Evolutionary conservation across 37 sponge, comb jelly and placozoan genomes (phyloP).

Genomic region (Dysidea cf. avara): DNA sequence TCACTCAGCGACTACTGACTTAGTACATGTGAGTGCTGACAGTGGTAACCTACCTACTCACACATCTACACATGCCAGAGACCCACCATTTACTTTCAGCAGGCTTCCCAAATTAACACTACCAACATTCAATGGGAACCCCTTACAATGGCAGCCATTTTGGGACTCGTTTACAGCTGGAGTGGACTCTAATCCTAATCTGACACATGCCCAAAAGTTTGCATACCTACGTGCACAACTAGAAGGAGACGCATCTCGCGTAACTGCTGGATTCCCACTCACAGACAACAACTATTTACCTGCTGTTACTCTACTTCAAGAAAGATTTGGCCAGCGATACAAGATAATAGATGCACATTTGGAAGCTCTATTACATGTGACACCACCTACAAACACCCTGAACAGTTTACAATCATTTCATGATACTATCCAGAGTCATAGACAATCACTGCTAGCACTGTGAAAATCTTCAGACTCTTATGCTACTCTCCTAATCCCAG

Average conservation of each 20-base stretch:
- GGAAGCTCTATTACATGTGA: neutral
- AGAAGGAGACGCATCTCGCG: neutral
- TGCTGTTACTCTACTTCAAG: conserved; percentile 3
- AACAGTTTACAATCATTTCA: conserved; percentile 1
- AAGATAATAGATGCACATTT: conserved; percentile 1
- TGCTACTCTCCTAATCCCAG: no score
- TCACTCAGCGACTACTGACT: no score
- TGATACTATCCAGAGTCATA: neutral
- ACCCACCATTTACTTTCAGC: no score
- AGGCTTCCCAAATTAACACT: conserved; percentile 9
- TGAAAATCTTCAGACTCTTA: no score
- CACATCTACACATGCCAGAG: no score
- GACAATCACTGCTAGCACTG: conserved; percentile 2
- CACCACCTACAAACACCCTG: neutral
- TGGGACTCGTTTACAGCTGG: conserved; percentile 17
- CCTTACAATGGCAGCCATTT: no score
- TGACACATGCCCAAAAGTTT: conserved; percentile 12
- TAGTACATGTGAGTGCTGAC: no score
- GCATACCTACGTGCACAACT: no score
- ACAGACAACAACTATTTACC: conserved; percentile 9
- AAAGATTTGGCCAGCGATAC: conserved; percentile 1
- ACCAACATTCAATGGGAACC: conserved; percentile 24
- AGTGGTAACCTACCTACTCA: no score
- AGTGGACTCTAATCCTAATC: neutral
- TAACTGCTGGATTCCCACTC: no score